Evolutionary conservation across 2,888 invertebrate genomes (phyloP).

Genomic region (Candidula unifasciata): DNA sequence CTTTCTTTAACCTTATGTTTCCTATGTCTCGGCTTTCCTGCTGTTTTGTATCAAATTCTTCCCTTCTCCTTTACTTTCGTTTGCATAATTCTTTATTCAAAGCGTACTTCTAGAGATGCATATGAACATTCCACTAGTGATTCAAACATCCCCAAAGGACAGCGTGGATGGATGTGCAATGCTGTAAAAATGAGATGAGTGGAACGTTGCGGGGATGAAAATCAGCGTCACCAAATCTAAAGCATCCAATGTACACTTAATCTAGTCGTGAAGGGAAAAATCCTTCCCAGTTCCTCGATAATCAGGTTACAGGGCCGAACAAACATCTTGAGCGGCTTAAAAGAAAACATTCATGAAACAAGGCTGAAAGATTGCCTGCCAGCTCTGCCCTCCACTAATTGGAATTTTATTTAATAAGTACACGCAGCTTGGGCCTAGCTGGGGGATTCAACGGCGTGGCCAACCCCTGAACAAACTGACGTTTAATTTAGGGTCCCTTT

Average conservation of each 20-base stretch:
- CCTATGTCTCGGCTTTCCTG: too few relatives aligned
- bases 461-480: constrained; percentile 33
- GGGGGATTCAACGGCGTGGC: constrained; percentile 18
- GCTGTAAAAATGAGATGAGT: neutral
- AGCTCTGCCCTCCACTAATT: constrained; percentile 66
- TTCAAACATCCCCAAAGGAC: neutral
- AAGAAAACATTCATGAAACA: constrained; percentile 57
- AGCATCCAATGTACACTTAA: constrained; percentile 45
- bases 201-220: constrained; percentile 16
- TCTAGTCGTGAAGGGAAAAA: constrained; percentile 43
- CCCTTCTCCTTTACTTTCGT: too few relatives aligned
- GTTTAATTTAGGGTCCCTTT: constrained; percentile 43
- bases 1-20: too few relatives aligned
- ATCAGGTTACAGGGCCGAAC: constrained; percentile 50
- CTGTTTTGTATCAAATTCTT: too few relatives aligned
- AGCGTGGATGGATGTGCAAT: neutral
- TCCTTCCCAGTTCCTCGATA: constrained; percentile 17
- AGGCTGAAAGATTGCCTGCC: constrained; percentile 71
- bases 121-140: neutral
- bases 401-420: constrained; percentile 72
- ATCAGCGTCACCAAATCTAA: constrained; percentile 49
- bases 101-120: neutral
- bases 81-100: neutral
- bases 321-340: constrained; percentile 59
- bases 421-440: constrained; percentile 57